phyloP scores from a whole-genome alignment of 1,140 invertebrate genomes.

The Cyrtorhinus lividipennis region DNA sequence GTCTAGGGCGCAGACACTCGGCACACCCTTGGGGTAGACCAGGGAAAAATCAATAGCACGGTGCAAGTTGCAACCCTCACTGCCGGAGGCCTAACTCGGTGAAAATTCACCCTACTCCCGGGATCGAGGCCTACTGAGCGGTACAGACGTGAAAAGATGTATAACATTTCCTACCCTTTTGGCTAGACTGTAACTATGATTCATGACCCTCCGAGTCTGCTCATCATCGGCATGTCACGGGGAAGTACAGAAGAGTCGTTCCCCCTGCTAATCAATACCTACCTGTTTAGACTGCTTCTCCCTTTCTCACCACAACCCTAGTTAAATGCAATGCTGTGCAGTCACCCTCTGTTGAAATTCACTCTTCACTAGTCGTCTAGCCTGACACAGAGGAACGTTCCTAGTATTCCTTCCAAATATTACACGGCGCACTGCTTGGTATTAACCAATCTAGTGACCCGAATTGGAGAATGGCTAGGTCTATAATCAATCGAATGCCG shows the following conservation, averaged over 20 bases:
- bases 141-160: not conserved
- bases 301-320: not conserved
- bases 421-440: no score
- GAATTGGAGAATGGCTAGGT: no score
- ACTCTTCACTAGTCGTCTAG: no score
- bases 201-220: not conserved
- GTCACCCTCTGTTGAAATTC: no score
- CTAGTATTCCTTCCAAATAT: no score
- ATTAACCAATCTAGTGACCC: no score
- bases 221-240: constrained; percentile 6
- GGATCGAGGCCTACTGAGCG: not conserved
- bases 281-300: not conserved
- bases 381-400: no score
- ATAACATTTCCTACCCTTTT: not conserved
- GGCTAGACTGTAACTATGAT: constrained; percentile 1
- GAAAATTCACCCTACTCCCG: not conserved
- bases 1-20: constrained; percentile 11
- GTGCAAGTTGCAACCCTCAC: constrained; percentile 9
- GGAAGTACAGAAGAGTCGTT: constrained; percentile 1
- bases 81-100: not conserved
- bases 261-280: not conserved
- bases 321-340: not conserved
- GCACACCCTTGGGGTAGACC: constrained; percentile 19
- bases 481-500: no score
- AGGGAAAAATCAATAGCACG: constrained; percentile 17